Evolutionary conservation across 2,888 invertebrate genomes (phyloP), one percentile per base, ranked within the genome.

Genomic region (Julus scanicus): DNA sequence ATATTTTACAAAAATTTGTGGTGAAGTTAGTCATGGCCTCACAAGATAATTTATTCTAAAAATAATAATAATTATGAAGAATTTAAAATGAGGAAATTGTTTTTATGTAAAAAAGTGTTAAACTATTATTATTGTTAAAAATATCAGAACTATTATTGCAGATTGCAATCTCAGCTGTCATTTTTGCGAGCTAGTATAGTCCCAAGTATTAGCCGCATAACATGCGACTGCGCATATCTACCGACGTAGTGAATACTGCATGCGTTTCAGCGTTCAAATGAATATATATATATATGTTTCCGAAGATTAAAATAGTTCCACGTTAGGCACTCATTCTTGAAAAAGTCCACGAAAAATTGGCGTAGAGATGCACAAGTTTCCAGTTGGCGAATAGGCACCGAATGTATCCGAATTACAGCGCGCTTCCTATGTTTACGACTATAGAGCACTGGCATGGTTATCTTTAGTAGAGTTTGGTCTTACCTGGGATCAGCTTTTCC

Each of bases 401-500:
- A 80, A 80, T 9, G 37, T 80, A 80, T 80, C 80, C 80, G 80
- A 80, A 37, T 37, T 20, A 29, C 6, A 63, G 63, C 63, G 63
- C 6, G n/a, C 63, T 53, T 53, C 53, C 53, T 17, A 53, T 53
- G 11, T 8, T 5, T 13, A 53, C 13, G 13, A 53, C 53, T 0
- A 13, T n/a, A 63, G 63, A 63, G 63, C 63, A 63, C n/a, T 8
- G 63, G 6, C 63, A 63, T 71, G 5, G 20, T 9, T 53, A 53
- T 53, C 53, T 13, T 8, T 13, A 29, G 29, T 9, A 80, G 80
- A 80, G 37, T 37, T 37, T 6, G 85, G n/a, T 44, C 85, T 85
- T 85, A 85, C 85, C 85, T 85, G 85, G 2, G 85, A 85, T 85
- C 85, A 85, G 85, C 85, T 85, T 39, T 11, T 85, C 85, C 49